Evolutionary conservation across 2,888 invertebrate genomes (phyloP).

Genomic region (Creontiades dilutus): DNA sequence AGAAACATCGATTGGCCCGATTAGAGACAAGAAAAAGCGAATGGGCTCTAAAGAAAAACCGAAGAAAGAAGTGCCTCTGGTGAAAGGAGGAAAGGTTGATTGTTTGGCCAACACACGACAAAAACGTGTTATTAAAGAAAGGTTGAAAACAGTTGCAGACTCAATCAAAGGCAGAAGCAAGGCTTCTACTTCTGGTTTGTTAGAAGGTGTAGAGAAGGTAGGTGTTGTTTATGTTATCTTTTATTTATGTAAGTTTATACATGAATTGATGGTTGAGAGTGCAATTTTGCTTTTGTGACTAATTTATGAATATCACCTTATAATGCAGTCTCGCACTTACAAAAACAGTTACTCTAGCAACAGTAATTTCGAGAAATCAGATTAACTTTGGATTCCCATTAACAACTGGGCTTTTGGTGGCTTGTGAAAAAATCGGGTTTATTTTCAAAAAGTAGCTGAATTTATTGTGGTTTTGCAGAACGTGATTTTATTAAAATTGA

Average conservation of each 20-base stretch:
- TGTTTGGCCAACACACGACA: constrained; percentile 73
- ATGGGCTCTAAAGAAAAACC: constrained; percentile 57
- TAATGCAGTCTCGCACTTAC: too few relatives aligned
- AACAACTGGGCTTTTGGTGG: too few relatives aligned
- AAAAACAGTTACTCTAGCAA: too few relatives aligned
- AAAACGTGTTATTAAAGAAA: constrained; percentile 76
- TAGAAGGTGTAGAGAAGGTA: constrained; percentile 43
- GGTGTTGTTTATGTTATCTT: not conserved
- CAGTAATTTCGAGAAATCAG: too few relatives aligned
- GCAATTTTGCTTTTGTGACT: too few relatives aligned
- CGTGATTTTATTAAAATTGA: too few relatives aligned
- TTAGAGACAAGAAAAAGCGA: constrained; percentile 76
- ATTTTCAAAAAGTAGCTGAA: too few relatives aligned
- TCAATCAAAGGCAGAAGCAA: constrained; percentile 75
- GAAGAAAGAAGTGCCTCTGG: constrained; percentile 78
- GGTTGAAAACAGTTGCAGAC: constrained; percentile 76
- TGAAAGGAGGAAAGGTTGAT: constrained; percentile 77
- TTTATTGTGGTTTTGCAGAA: too few relatives aligned
- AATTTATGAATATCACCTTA: too few relatives aligned
- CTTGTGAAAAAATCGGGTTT: too few relatives aligned
- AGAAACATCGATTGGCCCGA: constrained; percentile 74
- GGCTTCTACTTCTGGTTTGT: not conserved
- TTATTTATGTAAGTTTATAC: not conserved
- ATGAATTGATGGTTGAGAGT: not conserved
- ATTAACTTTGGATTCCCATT: too few relatives aligned